These are phyloP conservation scores for Apodemia hepburni DNA, from an alignment of 2,888 invertebrate genomes.

Conservation along the genomic window DNA sequence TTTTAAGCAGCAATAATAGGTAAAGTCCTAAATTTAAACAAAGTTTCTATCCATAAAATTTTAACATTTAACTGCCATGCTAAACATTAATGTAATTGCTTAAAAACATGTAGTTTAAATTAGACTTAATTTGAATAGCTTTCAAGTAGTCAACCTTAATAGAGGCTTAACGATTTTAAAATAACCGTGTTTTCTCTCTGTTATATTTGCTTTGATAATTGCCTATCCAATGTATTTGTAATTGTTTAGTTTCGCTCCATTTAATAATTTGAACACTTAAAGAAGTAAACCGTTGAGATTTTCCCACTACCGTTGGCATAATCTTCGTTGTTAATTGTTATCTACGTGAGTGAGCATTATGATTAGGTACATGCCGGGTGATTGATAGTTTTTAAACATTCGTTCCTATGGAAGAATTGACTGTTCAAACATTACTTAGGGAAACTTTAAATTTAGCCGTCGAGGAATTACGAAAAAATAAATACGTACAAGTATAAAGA, in stretches of 20 bases:
- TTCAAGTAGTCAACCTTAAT: background rate
- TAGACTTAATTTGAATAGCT: background rate
- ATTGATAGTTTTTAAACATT: constrained; percentile 8
- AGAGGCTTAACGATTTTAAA: background rate
- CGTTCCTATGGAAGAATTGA: background rate
- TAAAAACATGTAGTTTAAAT: background rate
- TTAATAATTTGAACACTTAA: constrained; percentile 50
- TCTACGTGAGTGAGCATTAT: constrained; percentile 9
- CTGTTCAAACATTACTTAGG: background rate
- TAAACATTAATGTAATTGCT: background rate
- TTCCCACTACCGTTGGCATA: constrained; percentile 22
- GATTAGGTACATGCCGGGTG: background rate
- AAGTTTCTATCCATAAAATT: background rate
- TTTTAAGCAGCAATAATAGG: no score
- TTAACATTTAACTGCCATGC: background rate
- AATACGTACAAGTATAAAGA: no score
- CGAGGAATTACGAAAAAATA: no score
- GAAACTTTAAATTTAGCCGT: no score
- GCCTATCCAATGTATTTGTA: constrained; percentile 30
- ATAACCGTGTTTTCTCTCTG: constrained; percentile 1
- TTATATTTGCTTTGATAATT: constrained; percentile 7
- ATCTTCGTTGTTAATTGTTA: constrained; percentile 8
- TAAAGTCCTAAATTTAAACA: no score
- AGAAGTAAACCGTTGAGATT: constrained; percentile 45
- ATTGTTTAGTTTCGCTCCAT: constrained; percentile 50